Percentiles rank a stretch among this genome's conserved stretches.
phyloP scores from a whole-genome alignment of 2,888 invertebrate genomes.

The Meghimatium bilineatum region DNA sequence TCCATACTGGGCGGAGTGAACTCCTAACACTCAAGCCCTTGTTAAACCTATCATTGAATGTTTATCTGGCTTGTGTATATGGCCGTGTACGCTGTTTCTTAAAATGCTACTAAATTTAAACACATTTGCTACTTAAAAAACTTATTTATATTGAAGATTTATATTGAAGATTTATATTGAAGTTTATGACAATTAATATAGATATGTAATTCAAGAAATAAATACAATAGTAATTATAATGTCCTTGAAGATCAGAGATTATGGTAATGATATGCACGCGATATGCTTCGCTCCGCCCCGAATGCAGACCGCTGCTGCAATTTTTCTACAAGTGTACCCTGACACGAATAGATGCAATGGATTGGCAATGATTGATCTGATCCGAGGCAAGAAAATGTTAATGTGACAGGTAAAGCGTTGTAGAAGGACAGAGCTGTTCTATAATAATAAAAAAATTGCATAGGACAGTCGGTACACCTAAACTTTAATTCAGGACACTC shows the following conservation, averaged over 20 bases:
- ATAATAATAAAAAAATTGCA: neutral
- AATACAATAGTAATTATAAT: neutral
- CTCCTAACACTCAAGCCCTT: too few species aligned
- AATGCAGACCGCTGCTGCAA: neutral
- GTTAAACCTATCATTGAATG: too few species aligned
- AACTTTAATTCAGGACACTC: too few species aligned
- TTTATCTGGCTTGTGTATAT: too few species aligned
- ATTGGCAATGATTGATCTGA: slow-evolving; percentile 13
- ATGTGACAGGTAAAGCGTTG: slow-evolving; percentile 11
- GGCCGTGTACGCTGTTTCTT: too few species aligned
- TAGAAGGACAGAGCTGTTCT: neutral
- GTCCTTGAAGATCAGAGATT: neutral
- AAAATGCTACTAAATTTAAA: too few species aligned
- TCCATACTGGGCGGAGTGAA: too few species aligned
- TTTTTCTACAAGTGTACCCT: neutral
- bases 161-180: too few species aligned
- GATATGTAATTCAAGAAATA: too few species aligned
- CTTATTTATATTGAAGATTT: too few species aligned
- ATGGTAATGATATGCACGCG: neutral
- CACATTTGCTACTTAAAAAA: too few species aligned
- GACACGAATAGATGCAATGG: neutral
- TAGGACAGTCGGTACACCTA: neutral
- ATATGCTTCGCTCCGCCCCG: slow-evolving; percentile 1
- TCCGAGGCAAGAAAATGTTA: neutral
- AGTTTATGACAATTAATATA: too few species aligned